phyloP scores from a whole-genome alignment of 2,113 vertebrate species.

The Otolemur garnettii region DNA sequence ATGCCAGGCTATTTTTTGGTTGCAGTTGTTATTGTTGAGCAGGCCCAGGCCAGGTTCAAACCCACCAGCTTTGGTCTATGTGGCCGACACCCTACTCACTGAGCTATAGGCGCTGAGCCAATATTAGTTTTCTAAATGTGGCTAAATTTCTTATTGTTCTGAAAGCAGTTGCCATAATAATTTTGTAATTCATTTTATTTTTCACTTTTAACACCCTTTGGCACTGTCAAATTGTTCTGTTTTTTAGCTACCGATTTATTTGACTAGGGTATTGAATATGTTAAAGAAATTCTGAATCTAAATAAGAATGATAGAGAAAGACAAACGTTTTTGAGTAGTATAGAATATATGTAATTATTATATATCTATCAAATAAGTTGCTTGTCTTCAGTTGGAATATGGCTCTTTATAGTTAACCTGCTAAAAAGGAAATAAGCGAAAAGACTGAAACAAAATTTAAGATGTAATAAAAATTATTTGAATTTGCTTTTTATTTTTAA shows the following conservation, averaged over 20 bases:
- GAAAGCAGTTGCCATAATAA: neutral
- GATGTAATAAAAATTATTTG: conserved; percentile 32
- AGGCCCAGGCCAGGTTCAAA: too few relatives aligned
- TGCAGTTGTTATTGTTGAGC: too few relatives aligned
- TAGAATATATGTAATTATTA: neutral
- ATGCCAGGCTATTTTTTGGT: too few relatives aligned
- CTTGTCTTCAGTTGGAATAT: neutral
- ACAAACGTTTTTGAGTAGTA: neutral
- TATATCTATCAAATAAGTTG: neutral
- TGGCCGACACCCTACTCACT: too few relatives aligned
- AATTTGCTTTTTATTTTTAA: conserved; percentile 16
- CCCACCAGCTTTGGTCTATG: too few relatives aligned
- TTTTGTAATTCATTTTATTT: neutral
- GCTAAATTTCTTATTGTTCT: neutral
- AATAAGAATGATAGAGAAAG: neutral
- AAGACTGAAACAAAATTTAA: neutral
- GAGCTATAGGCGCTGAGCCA: neutral
- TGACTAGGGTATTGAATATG: neutral
- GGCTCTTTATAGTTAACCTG: neutral
- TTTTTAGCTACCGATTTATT: neutral
- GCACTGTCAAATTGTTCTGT: neutral
- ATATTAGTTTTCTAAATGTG: neutral
- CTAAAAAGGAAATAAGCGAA: neutral
- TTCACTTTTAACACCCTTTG: conserved; percentile 12
- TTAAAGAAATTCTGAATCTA: conserved; percentile 4